Evolutionary conservation across 2,113 vertebrate genomes (phyloP).

Genomic region (Physeter macrocephalus): DNA sequence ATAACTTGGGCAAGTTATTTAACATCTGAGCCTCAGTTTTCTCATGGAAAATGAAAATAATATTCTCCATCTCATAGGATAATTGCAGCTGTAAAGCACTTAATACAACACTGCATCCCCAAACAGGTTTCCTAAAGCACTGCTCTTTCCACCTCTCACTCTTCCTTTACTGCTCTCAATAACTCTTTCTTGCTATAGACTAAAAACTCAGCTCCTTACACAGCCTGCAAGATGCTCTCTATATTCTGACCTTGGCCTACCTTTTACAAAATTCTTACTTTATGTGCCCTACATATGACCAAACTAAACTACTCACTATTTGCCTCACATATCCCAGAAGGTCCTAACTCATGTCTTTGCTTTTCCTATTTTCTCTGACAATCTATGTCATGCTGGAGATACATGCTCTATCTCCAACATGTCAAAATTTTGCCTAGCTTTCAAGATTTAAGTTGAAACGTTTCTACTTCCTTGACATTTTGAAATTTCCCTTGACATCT

Average conservation of each 20-base stretch:
- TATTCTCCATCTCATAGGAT: neutral
- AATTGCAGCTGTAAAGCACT: neutral
- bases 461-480: neutral
- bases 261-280: neutral
- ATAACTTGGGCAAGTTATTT: neutral
- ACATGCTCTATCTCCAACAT: neutral
- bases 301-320: neutral
- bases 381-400: too few relatives aligned
- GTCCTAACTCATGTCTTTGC: neutral
- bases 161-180: neutral
- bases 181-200: neutral
- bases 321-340: neutral
- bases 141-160: neutral
- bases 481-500: neutral
- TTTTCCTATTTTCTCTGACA: neutral
- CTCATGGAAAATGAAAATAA: neutral
- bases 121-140: neutral
- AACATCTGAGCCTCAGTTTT: neutral
- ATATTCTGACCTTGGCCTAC: neutral
- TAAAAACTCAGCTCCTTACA: neutral
- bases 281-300: neutral
- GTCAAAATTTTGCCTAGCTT: neutral
- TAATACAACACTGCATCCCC: neutral
- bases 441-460: constrained; percentile 19
- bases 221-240: neutral